phyloP scores from a whole-genome alignment of 2,888 invertebrate genomes.

The Parnassius apollo region DNA sequence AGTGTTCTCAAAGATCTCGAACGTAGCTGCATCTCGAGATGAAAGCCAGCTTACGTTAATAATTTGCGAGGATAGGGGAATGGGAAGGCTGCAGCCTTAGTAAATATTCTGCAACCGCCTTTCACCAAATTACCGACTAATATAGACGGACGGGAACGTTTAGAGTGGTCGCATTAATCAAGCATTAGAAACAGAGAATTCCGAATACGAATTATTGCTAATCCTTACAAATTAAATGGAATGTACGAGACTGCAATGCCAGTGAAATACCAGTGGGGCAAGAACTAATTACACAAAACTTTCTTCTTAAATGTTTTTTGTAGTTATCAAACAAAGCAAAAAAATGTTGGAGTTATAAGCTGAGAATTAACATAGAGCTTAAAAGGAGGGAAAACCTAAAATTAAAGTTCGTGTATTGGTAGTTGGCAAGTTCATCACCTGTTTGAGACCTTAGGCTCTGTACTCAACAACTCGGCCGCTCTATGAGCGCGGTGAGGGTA shows the following conservation, averaged over 20 bases:
- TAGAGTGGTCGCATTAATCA: constrained; percentile 2
- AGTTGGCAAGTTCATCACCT: no score
- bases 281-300: no score
- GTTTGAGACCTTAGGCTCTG: no score
- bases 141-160: constrained; percentile 1
- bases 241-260: neutral
- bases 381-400: no score
- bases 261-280: neutral
- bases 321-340: no score
- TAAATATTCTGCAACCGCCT: constrained; percentile 12
- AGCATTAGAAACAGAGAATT: neutral
- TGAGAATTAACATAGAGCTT: no score
- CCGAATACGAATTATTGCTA: constrained; percentile 1
- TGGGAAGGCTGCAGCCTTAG: neutral
- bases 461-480: no score
- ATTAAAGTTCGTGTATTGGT: no score
- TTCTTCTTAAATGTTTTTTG: no score
- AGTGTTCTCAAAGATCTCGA: neutral
- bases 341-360: no score
- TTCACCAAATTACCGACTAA: constrained; percentile 15
- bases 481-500: no score
- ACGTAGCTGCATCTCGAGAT: constrained; percentile 2
- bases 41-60: constrained; percentile 2
- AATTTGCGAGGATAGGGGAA: constrained; percentile 10
- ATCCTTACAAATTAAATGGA: neutral